Conservation (phyloP, 2,888 invertebrate species). For the Asteroscopus sphinx region DNA sequence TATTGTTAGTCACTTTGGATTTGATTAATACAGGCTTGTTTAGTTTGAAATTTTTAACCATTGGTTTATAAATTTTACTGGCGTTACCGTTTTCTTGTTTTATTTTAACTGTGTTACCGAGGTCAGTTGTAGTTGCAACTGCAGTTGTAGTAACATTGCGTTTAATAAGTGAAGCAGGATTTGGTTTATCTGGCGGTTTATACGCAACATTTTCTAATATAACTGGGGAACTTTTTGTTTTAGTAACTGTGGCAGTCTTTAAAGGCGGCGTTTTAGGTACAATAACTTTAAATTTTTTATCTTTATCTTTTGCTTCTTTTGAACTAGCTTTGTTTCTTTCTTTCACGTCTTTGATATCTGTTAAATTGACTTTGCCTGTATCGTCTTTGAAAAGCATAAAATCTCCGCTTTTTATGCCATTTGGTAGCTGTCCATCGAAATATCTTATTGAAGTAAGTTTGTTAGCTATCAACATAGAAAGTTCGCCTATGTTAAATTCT, state of each 20-base stretch:
- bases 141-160: neutral
- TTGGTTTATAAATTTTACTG: neutral
- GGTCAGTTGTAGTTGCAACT: neutral
- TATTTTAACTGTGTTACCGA: neutral
- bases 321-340: slow-evolving; percentile 42
- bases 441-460: slow-evolving; percentile 57
- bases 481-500: slow-evolving; percentile 73
- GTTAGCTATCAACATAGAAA: slow-evolving; percentile 73
- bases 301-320: no score
- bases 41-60: slow-evolving; percentile 37
- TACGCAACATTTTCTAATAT: slow-evolving; percentile 9
- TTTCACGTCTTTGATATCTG: neutral
- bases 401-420: slow-evolving; percentile 40
- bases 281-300: no score
- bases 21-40: slow-evolving; percentile 42
- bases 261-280: no score
- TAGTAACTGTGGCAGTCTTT: neutral
- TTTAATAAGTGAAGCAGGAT: neutral
- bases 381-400: slow-evolving; percentile 69
- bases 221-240: neutral
- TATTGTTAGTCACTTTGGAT: slow-evolving; percentile 28
- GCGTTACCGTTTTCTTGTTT: neutral
- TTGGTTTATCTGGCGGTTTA: neutral
- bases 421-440: slow-evolving; percentile 33
- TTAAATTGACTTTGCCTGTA: slow-evolving; percentile 58